Base-by-base conservation (phyloP, 37 sponge, comb jelly and placozoan species). In the Agelas oroides region DNA sequence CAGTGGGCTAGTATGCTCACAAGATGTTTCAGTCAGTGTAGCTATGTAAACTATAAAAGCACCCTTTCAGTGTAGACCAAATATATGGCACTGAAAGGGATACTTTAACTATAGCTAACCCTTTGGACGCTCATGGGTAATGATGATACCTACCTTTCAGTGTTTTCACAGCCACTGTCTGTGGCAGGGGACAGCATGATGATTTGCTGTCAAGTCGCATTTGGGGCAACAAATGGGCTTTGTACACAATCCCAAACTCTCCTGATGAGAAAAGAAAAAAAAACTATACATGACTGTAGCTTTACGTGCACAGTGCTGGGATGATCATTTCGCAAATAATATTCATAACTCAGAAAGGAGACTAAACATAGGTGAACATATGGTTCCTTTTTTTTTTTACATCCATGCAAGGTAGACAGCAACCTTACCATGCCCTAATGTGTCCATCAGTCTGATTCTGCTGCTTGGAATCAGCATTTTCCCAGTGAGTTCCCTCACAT, bases 241-340 rank as follows among this genome's bases (percentile, higher is more conserved):
- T 77, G 54, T 77, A 58, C 23, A 77, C 77, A 24, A 77, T 28
- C 19, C 77, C 77, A 77, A 59, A 77, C 54, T 77, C 77, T 5
- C 77, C 46, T 46, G 8, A 3, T 12, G 46, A 46, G 46, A 46
- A 46, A 46, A 12, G 8, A 12, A 8, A 46, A 46, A 3, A 8
- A 12, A 46, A 46, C 8, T n/a, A n/a, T n/a, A n/a, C n/a, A n/a
- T n/a, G n/a, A n/a, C n/a, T n/a, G n/a, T n/a, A n/a, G n/a, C n/a
- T n/a, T n/a, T n/a, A n/a, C n/a, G n/a, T n/a, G n/a, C n/a, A n/a
- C n/a, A n/a, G n/a, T n/a, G n/a, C n/a, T n/a, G n/a, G n/a, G n/a
- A n/a, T n/a, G n/a, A n/a, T n/a, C n/a, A n/a, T n/a, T n/a, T n/a
- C n/a, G n/a, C n/a, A n/a, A n/a, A n/a, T n/a, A n/a, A n/a, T n/a